phyloP scores from a whole-genome alignment of 2,888 invertebrate genomes.

The Noctua fimbriata region DNA sequence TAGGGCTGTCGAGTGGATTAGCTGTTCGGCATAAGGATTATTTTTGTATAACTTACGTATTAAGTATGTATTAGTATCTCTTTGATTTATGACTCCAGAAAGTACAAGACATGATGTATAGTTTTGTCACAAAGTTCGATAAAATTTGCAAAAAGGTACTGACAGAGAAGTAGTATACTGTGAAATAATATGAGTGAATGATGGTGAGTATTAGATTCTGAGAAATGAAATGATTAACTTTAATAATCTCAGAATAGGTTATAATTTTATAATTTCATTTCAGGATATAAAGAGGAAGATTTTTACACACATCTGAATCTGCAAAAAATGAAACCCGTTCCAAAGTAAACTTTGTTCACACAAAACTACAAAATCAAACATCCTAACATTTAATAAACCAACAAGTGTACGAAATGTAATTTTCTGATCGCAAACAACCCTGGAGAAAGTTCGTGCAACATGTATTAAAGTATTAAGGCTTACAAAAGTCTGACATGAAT shows the following conservation, averaged over 20 bases:
- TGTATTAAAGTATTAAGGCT: slow-evolving; percentile 53
- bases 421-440: slow-evolving; percentile 38
- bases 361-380: slow-evolving; percentile 11
- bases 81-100: neutral
- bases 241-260: too few species aligned
- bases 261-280: neutral
- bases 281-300: neutral
- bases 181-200: neutral
- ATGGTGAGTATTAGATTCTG: neutral
- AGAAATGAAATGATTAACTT: neutral
- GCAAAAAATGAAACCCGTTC: neutral
- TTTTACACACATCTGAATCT: neutral
- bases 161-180: neutral
- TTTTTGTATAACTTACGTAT: neutral
- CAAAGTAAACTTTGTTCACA: neutral
- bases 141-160: neutral
- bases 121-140: too few species aligned
- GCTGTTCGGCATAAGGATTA: neutral
- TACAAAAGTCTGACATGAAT: slow-evolving; percentile 43
- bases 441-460: slow-evolving; percentile 48
- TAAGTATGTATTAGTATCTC: neutral
- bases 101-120: too few species aligned
- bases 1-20: slow-evolving; percentile 45
- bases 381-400: slow-evolving; percentile 6
- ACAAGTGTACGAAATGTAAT: slow-evolving; percentile 26